Base-by-base conservation (phyloP, 2,888 invertebrate species). In the Acleris cristana region DNA sequence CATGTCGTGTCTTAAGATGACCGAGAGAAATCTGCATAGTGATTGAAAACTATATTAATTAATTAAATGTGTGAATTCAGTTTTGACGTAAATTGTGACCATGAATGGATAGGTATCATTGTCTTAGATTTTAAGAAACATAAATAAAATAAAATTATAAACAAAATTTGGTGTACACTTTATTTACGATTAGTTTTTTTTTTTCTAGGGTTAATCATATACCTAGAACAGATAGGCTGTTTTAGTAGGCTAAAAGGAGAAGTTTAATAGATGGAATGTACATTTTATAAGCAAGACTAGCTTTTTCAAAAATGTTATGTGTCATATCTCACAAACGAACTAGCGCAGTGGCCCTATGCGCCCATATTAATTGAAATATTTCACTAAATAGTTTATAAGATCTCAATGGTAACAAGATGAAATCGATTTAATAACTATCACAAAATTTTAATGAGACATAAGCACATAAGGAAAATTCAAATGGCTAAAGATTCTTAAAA, bases 91-190 rank as follows among this genome's bases (percentile, higher is more conserved):
- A n/a, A n/a, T 55, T 60, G 61, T 70, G 56, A 67, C 54, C 55
- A 61, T 64, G 60, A 26, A 23, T 44, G 44, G 60, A 21, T 75
- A 81, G 76, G 74, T 83, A 82, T 82, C 81, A 81, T 81, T 83
- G 82, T 86, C 79, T 80, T 90, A 90, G 87, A 81, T 77, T 75
- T 72, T 90, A 91, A 90, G 89, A 74, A 83, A 78, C 80, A 8
- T 76, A 80, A 90, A 90, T 90, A 90, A 90, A 90, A 88, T 89
- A 88, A 91, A 90, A 83, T 79, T 81, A 78, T 86, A 73, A 83
- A 84, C 80, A 73, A 77, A 69, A 73, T 73, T 69, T 51, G 80
- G 82, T 87, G 86, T 87, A 83, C 81, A 76, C 79, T 86, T 88
- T 85, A 85, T 86, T 87, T 82, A 64, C 57, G 10, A 57, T 60